Evolutionary conservation across 2,113 vertebrate genomes (phyloP).

Genomic region (Xyliphius kryptos): DNA sequence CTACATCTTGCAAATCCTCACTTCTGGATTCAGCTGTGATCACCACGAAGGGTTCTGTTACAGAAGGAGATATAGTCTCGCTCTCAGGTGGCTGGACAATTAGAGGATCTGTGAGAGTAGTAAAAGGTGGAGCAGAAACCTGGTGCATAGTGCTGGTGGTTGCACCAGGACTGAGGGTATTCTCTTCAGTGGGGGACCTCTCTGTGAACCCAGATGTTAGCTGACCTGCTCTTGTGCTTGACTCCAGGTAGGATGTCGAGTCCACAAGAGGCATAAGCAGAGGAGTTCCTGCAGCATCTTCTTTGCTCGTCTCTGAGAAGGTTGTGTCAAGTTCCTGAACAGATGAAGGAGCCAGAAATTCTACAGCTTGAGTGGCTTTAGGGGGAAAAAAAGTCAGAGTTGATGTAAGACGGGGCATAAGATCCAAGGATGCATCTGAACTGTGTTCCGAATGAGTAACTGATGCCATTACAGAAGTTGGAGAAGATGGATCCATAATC

Average conservation of each 20-base stretch:
- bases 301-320: not conserved
- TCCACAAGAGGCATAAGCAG: not conserved
- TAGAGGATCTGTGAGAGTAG: conserved; percentile 50
- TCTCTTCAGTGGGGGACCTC: conserved; percentile 7
- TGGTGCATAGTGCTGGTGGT: conserved; percentile 20
- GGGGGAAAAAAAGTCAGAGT: conserved; percentile 57
- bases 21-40: not conserved
- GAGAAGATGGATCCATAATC: not conserved
- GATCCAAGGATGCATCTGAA: conserved; percentile 31
- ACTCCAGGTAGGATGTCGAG: conserved; percentile 10
- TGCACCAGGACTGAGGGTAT: not conserved
- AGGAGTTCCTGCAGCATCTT: conserved; percentile 27
- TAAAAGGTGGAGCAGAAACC: conserved; percentile 29
- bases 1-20: conserved; percentile 3
- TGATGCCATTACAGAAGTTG: not conserved
- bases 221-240: conserved; percentile 14
- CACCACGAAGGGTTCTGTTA: not conserved
- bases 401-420: conserved; percentile 82
- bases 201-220: conserved; percentile 13
- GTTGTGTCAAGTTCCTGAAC: conserved; percentile 22
- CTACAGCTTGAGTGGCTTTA: conserved; percentile 53
- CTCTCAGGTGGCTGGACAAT: not conserved
- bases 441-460: not conserved
- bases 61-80: not conserved
- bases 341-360: conserved; percentile 52